Base-by-base conservation (phyloP, 2,888 invertebrate species). In the Eupithecia insigniata region DNA sequence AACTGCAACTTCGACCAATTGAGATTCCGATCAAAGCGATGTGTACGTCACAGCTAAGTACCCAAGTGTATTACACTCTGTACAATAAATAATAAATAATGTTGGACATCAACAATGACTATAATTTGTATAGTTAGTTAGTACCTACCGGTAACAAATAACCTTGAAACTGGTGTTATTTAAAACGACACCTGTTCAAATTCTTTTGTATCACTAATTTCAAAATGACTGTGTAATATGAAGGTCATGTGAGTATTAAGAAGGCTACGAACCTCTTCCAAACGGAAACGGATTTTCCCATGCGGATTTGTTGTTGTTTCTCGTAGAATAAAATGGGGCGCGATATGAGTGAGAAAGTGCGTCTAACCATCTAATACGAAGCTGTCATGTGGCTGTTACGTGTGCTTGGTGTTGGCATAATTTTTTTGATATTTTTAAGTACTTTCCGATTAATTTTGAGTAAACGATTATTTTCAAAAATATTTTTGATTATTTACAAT, bases 131-230 rank as follows among this genome's bases (percentile, higher is more conserved):
- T 26, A 58, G 28, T 18, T 26, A 58, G 28, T 18, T 1, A n/a
- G 46, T 46, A 46, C 46, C 46, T n/a, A n/a, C 16, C 7, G n/a
- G 10, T 51, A 8, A 62, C 46, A 34, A 64, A 67, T 65, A 72
- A 70, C 74, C 79, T 77, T 78, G 75, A 71, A 67, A 22, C 43
- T 34, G 66, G 22, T 73, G 64, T 36, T 58, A 64, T 73, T 70
- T 71, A 66, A 69, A 62, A 32, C 12, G 46, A 69, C 62, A 62
- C 69, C 46, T 62, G 69, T 62, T 62, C 10, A 69, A 51, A 62
- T 61, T 62, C 62, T 51, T 69, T 61, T 69, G 62, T 62, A 30
- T 2, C 69, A 46, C 69, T 32, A 46, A 69, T 69, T 62, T 62
- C 4, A 28, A 22, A 61, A 43, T 61, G 60, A n/a, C 68, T 61